Conservation (phyloP, 2,797 vertebrate species). For the Argyrosomus regius region DNA sequence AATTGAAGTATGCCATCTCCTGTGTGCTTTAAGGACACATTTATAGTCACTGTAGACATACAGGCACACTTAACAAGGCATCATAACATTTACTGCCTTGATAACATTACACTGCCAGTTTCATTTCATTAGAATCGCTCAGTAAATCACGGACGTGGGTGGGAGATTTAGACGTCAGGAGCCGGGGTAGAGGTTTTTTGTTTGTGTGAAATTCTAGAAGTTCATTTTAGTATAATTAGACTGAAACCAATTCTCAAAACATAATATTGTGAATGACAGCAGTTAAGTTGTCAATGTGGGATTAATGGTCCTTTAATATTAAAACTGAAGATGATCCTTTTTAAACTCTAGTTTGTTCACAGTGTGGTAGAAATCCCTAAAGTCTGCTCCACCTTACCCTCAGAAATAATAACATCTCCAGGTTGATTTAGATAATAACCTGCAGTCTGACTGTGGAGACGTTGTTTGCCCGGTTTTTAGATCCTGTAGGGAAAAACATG, state of each 20-base stretch:
- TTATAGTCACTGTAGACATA: not conserved
- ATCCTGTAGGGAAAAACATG: conserved; percentile 66
- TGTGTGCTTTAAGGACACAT: not conserved
- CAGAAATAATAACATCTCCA: conserved; percentile 63
- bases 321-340: not conserved
- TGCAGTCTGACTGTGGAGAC: conserved; percentile 51
- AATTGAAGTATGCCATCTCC: no score
- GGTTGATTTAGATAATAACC: conserved; percentile 60
- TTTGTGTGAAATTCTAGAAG: not conserved
- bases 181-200: not conserved
- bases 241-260: not conserved
- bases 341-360: conserved; percentile 1
- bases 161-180: not conserved
- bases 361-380: conserved; percentile 19
- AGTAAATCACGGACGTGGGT: not conserved
- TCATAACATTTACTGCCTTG: not conserved
- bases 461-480: conserved; percentile 49
- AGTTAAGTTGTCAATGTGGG: not conserved
- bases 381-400: conserved; percentile 38
- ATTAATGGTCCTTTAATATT: not conserved
- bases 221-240: not conserved
- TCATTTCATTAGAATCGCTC: not conserved
- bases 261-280: not conserved
- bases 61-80: not conserved
- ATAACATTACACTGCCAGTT: not conserved